These are phyloP conservation scores for Lasius platythorax DNA, from an alignment of 2,888 invertebrate genomes.

Conservation along the genomic window DNA sequence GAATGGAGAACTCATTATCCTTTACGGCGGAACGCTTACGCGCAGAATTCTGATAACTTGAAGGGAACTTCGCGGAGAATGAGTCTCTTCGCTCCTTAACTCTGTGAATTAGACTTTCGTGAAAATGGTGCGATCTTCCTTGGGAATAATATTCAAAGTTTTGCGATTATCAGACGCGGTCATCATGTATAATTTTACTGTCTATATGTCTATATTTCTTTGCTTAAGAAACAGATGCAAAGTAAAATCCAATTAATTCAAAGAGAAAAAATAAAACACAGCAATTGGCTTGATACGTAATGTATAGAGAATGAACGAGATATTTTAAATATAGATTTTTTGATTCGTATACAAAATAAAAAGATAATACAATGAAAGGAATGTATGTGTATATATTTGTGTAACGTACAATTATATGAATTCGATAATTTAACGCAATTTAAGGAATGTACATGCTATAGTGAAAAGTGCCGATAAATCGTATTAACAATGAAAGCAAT, in stretches of 20 bases:
- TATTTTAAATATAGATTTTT: background rate
- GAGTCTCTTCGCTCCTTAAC: background rate
- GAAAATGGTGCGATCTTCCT: background rate
- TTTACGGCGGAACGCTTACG: background rate
- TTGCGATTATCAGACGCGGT: background rate
- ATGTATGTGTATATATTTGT: background rate
- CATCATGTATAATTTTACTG: background rate
- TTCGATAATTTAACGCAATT: background rate
- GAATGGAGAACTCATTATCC: constrained; percentile 26
- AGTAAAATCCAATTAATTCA: background rate
- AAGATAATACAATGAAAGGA: background rate
- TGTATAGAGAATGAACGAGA: background rate
- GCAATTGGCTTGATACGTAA: background rate
- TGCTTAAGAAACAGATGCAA: background rate
- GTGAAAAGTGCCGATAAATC: background rate
- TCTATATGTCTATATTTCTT: background rate
- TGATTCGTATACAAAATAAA: background rate
- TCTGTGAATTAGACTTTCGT: background rate
- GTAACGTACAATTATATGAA: background rate
- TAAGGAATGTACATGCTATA: background rate
- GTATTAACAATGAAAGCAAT: constrained; percentile 5
- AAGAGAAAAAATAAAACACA: no score
- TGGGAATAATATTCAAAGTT: background rate
- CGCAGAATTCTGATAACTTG: constrained; percentile 17
- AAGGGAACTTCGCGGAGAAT: background rate